phyloP scores from a whole-genome alignment of 2,888 invertebrate species.

The Tuta absoluta region DNA sequence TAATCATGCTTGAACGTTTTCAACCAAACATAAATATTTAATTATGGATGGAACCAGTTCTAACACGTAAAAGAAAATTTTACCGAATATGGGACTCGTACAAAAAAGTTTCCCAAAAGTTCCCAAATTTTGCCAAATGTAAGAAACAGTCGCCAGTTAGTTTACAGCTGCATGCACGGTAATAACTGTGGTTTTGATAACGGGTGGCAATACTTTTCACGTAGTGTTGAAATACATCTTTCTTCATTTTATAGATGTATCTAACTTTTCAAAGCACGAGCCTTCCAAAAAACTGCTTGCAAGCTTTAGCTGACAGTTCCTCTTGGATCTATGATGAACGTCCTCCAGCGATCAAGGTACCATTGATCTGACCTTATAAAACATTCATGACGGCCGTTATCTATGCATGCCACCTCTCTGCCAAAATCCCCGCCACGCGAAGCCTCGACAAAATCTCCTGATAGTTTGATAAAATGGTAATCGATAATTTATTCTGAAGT shows the following conservation, averaged over 20 bases:
- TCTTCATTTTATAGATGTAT: background rate
- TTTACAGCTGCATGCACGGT: too few species aligned
- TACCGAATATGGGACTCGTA: too few species aligned
- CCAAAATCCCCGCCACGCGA: constrained; percentile 31
- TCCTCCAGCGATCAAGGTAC: constrained; percentile 16
- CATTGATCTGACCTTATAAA: constrained; percentile 67
- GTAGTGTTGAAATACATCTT: too few species aligned
- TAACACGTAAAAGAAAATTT: too few species aligned
- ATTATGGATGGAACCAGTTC: too few species aligned
- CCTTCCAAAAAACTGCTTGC: background rate
- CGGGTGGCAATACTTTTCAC: too few species aligned
- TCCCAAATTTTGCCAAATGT: too few species aligned
- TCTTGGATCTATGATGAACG: constrained; percentile 3
- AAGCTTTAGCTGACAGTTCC: constrained; percentile 15
- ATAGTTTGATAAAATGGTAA: constrained; percentile 2
- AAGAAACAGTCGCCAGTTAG: too few species aligned
- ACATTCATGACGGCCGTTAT: constrained; percentile 71
- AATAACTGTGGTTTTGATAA: too few species aligned
- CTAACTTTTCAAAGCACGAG: background rate
- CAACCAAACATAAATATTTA: too few species aligned
- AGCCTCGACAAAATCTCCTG: constrained; percentile 40
- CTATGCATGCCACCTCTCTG: constrained; percentile 67
- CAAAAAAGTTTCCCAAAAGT: too few species aligned
- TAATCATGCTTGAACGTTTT: too few species aligned
- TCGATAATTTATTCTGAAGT: background rate